Evolutionary conservation across 2,888 invertebrate genomes (phyloP), one percentile per base, ranked within the genome.

Genomic region (Lasioglossum morio): DNA sequence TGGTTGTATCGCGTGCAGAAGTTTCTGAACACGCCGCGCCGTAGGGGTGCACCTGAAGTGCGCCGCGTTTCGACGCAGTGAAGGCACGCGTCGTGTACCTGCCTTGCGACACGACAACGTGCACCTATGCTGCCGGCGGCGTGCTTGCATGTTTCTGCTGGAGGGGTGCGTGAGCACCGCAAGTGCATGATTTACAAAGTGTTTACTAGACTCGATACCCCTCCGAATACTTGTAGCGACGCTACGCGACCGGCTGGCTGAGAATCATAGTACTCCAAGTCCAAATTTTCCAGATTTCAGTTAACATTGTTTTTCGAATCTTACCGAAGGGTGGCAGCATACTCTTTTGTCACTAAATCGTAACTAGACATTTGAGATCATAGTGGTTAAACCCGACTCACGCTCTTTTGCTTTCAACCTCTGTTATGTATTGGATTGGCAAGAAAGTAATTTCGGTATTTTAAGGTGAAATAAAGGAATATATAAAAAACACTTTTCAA

Each of bases 1-100:
- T 91, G 88, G 85, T 43, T 77, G 81, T 76, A 92, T 92, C 87
- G 92, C 92, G 91, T 92, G 92, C 84, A 72, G 19, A 80, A 84
- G 79, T 88, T 84, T 86, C 81, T 85, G 87, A 85, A 86, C 48
- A 75, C 57, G 78, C 43, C 72, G 63, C 63, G 63, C 63, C 73
- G 63, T 78, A 76, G 86, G 87, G 87, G 77, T 84, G 84, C 88
- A 87, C 80, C 85, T 85, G 82, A 87, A 88, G 85, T 90, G 78
- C 82, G 77, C 78, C 84, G 84, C 72, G 79, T 87, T 79, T 81
- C 81, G 82, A 82, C 78, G 72, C 85, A 87, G 82, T 86, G 82
- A 76, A 87, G 90, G 91, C 92, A 92, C 90, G 92, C 90, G 90
- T 86, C 82, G 75, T 40, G 57, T 60, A 78, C 78, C 70, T 80